phyloP scores from a whole-genome alignment of 1,140 invertebrate species.

The Rhysida immarginata region DNA sequence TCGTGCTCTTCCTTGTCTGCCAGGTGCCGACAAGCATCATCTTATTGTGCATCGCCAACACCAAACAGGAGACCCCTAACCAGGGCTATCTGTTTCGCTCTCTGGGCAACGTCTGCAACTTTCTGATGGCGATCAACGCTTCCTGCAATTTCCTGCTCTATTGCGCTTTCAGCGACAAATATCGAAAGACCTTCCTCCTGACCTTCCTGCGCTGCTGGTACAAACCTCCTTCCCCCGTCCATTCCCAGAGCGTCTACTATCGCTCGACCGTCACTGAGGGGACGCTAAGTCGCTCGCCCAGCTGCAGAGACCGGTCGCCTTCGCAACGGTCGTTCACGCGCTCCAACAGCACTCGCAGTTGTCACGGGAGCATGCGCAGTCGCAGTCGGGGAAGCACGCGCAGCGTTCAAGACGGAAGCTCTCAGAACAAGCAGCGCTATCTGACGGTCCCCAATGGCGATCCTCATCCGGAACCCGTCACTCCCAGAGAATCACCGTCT shows the following conservation, averaged over 20 bases:
- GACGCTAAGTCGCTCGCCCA: neutral
- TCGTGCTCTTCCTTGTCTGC: conserved; percentile 54
- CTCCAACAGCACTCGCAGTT: neutral
- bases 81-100: too few relatives aligned
- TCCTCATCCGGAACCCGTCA: neutral
- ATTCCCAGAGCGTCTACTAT: conserved; percentile 4
- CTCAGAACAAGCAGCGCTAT: neutral
- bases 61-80: too few relatives aligned
- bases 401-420: neutral
- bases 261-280: neutral
- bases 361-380: neutral
- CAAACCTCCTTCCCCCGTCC: neutral
- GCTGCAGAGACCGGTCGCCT: neutral
- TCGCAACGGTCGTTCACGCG: neutral
- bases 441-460: conserved; percentile 3
- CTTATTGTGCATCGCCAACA: too few relatives aligned
- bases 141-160: conserved; percentile 60
- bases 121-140: conserved; percentile 52
- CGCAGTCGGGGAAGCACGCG: neutral
- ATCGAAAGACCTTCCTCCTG: conserved; percentile 48
- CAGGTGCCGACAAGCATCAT: conserved; percentile 38
- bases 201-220: conserved; percentile 40
- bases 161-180: conserved; percentile 57
- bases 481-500: neutral
- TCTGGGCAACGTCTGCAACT: conserved; percentile 57